Conservation (phyloP, 2,797 vertebrate species). For the Zonotrichia albicollis region DNA sequence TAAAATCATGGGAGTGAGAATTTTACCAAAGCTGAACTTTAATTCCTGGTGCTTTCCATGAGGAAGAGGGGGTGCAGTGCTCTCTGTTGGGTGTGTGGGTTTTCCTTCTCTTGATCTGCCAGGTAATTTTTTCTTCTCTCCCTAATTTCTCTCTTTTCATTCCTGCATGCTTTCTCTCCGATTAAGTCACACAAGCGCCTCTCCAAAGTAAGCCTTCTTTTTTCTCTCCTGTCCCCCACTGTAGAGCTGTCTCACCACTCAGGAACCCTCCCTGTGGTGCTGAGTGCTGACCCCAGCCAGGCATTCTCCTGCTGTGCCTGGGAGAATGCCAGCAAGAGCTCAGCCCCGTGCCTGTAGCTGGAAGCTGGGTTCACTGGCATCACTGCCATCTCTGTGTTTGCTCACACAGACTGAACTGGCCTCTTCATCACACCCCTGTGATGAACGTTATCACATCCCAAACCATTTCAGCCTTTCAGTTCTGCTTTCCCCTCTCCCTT, state of each 20-base stretch:
- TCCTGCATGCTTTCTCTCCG: slow-evolving; percentile 85
- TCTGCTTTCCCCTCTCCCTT: neutral
- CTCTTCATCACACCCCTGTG: neutral
- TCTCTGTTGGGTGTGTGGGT: slow-evolving; percentile 57
- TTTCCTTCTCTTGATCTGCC: slow-evolving; percentile 50
- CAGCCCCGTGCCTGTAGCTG: slow-evolving; percentile 49
- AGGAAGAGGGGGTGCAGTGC: neutral
- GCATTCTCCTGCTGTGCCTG: slow-evolving; percentile 52
- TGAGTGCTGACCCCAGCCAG: slow-evolving; percentile 13
- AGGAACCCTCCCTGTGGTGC: neutral
- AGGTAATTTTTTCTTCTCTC: slow-evolving; percentile 79
- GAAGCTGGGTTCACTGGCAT: slow-evolving; percentile 68
- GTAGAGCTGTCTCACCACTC: slow-evolving; percentile 57
- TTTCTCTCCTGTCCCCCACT: slow-evolving; percentile 56
- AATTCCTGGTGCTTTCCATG: neutral
- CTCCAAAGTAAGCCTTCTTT: slow-evolving; percentile 94
- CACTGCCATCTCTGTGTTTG: slow-evolving; percentile 38
- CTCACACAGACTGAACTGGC: slow-evolving; percentile 32
- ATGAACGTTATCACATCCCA: neutral
- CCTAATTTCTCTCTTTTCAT: slow-evolving; percentile 89
- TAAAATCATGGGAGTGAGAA: neutral
- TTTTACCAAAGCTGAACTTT: neutral
- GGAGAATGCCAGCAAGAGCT: slow-evolving; percentile 54
- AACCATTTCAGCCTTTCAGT: neutral
- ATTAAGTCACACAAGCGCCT: slow-evolving; percentile 97